Conservation (phyloP, 2,797 vertebrate species). For the Chelonia mydas region DNA sequence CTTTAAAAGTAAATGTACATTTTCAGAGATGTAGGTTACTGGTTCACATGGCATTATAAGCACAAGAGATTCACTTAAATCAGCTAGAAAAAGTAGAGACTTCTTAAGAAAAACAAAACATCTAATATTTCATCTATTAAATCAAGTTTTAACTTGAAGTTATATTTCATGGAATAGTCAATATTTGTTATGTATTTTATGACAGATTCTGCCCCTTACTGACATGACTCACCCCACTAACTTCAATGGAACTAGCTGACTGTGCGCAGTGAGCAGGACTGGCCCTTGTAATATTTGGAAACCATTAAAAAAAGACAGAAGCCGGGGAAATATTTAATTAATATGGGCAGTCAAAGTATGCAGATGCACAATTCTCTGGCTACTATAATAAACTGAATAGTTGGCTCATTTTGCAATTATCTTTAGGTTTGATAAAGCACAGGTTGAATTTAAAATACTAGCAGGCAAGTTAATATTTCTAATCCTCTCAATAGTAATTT, state of each 20-base stretch:
- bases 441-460: neutral
- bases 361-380: neutral
- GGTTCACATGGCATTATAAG: neutral
- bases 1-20: neutral
- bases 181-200: neutral
- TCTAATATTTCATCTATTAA: neutral
- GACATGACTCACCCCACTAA: neutral
- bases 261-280: neutral
- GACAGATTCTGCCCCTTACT: neutral
- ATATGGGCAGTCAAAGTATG: neutral
- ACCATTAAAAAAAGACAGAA: neutral
- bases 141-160: neutral
- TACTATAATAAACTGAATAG: neutral
- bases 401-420: neutral
- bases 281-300: neutral
- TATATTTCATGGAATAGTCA: neutral
- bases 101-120: slow-evolving; percentile 31
- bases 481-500: neutral
- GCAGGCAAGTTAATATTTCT: neutral
- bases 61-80: neutral
- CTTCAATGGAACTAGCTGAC: neutral
- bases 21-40: neutral
- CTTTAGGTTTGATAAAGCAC: neutral
- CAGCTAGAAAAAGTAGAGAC: neutral
- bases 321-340: neutral